Evolutionary conservation across 1,140 invertebrate species (phyloP).

Genomic region (Thaumetopoea pityocampa): DNA sequence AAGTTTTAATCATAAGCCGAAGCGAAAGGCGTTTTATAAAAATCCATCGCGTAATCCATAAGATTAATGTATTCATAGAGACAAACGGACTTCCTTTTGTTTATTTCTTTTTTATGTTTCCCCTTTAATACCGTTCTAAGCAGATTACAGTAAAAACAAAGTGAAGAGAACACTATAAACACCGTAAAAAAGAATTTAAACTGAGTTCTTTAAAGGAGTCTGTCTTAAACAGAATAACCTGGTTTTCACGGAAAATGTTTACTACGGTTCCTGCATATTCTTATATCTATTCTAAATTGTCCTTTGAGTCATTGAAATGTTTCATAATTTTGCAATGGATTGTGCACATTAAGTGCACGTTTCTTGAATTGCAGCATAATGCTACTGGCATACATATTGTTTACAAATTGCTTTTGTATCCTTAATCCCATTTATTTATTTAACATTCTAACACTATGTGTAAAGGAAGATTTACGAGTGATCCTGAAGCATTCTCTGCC

Average conservation of each 20-base stretch:
- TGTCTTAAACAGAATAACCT: conserved; percentile 6
- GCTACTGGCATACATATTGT: too few species aligned
- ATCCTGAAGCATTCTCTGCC: too few species aligned
- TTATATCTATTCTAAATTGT: too few species aligned
- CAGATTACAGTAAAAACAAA: conserved; percentile 16
- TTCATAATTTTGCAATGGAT: too few species aligned
- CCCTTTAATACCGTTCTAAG: conserved; percentile 3
- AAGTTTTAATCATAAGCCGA: conserved; percentile 14
- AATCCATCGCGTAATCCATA: conserved; percentile 12
- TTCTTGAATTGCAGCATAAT: too few species aligned
- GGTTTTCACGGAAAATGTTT: conserved; percentile 6
- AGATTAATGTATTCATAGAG: conserved; percentile 15
- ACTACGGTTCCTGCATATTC: conserved; percentile 1
- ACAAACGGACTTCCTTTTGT: conserved; percentile 1
- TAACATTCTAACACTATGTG: too few species aligned
- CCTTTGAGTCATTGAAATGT: too few species aligned
- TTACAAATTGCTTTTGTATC: too few species aligned
- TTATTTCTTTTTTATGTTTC: conserved; percentile 13
- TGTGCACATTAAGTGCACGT: too few species aligned
- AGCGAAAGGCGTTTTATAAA: conserved; percentile 8
- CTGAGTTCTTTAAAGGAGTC: conserved; percentile 9
- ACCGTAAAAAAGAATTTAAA: conserved; percentile 12
- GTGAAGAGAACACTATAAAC: conserved; percentile 9
- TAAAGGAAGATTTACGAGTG: too few species aligned
- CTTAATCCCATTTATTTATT: too few species aligned